Percentiles rank a stretch among this genome's conserved stretches.
Conservation (phyloP, 2,797 vertebrate species). For the Sebastes steindachneri region DNA sequence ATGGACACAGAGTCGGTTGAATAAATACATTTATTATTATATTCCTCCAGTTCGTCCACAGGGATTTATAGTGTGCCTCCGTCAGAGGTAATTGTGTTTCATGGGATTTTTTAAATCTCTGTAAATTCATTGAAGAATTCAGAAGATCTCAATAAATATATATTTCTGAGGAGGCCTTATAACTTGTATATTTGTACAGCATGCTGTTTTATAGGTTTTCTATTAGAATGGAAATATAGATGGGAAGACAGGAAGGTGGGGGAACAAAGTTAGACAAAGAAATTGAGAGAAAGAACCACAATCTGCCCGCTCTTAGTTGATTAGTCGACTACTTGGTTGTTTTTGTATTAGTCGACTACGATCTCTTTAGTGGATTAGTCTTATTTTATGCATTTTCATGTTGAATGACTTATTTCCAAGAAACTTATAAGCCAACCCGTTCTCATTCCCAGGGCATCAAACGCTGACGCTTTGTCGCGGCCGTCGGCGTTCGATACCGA, state of each 20-base stretch:
- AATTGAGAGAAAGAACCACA: background rate
- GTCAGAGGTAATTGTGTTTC: background rate
- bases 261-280: background rate
- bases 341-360: too few relatives aligned
- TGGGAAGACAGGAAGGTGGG: background rate
- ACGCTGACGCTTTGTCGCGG: too few relatives aligned
- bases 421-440: too few relatives aligned
- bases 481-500: too few relatives aligned
- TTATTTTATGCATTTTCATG: too few relatives aligned
- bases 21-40: background rate
- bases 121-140: background rate
- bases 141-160: background rate
- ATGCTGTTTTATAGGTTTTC: background rate
- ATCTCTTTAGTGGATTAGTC: too few relatives aligned
- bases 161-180: background rate
- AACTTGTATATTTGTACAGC: background rate
- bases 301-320: background rate
- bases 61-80: background rate
- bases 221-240: background rate
- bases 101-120: background rate
- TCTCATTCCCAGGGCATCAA: too few relatives aligned
- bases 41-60: background rate
- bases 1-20: background rate
- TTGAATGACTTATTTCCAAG: too few relatives aligned
- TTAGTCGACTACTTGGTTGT: too few relatives aligned